phyloP scores from a whole-genome alignment of 2,113 vertebrate genomes.

The Promerops cafer region DNA sequence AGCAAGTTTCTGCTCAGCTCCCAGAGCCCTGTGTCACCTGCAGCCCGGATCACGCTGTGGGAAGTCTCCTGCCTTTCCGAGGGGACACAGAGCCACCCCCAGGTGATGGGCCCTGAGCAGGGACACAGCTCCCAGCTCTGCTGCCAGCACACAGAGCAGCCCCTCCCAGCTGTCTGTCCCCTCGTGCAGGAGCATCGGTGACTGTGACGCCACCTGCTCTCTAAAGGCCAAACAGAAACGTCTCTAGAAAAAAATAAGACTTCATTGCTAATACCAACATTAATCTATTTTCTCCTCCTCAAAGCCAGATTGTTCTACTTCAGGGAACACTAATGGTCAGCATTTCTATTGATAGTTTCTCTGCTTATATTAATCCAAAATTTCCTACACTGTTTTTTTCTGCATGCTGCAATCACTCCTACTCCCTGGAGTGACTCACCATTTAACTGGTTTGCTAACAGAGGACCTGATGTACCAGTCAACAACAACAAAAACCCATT shows the following conservation, averaged over 20 bases:
- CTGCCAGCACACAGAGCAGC: fast-evolving
- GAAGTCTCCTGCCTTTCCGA: neutral
- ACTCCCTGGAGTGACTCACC: slow-evolving; percentile 27
- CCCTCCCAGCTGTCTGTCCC: neutral
- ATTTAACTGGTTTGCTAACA: slow-evolving; percentile 36
- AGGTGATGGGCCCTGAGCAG: fast-evolving
- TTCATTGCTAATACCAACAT: neutral
- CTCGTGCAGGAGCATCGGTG: fast-evolving
- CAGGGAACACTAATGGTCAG: neutral
- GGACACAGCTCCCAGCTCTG: neutral
- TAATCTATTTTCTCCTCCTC: neutral
- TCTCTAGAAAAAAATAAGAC: neutral
- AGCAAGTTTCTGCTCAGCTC: fast-evolving
- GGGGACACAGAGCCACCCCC: fast-evolving
- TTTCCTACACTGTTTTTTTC: neutral
- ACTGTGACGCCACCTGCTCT: fast-evolving
- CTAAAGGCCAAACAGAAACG: neutral
- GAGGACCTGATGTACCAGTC: neutral
- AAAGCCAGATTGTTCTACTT: neutral
- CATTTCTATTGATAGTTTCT: slow-evolving; percentile 14
- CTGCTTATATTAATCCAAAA: neutral
- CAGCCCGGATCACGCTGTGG: fast-evolving
- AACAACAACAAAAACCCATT: slow-evolving; percentile 15
- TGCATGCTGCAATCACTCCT: neutral
- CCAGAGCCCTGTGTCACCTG: fast-evolving